Evolutionary conservation across 2,888 invertebrate genomes (phyloP).

Genomic region (Pristionchus fissidentatus): DNA sequence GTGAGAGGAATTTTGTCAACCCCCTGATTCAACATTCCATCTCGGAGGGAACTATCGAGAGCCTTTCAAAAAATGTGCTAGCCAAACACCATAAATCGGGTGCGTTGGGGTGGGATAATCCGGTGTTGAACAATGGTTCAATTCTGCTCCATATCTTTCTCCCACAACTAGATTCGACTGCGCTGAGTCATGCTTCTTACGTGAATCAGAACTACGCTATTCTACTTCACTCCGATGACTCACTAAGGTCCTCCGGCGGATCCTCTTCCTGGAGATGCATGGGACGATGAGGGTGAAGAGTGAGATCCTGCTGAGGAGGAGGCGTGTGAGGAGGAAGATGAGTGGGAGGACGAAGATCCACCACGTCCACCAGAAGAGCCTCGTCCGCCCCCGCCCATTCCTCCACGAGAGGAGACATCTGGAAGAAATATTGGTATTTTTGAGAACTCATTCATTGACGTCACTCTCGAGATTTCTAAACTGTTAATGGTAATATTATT

Average conservation of each 20-base stretch:
- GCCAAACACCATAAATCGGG: no score
- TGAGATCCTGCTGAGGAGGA: conserved; percentile 7
- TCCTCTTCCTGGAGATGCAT: neutral
- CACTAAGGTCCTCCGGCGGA: neutral
- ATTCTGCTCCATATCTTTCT: neutral
- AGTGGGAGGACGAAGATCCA: neutral
- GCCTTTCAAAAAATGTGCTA: no score
- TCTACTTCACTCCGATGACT: no score
- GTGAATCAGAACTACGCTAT: no score
- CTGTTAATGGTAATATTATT: no score
- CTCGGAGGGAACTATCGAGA: no score
- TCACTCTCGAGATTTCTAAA: no score
- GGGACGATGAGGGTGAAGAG: neutral
- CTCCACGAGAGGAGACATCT: conserved; percentile 7
- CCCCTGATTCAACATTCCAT: no score
- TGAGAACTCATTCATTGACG: no score
- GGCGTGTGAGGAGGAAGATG: neutral
- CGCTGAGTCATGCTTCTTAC: neutral
- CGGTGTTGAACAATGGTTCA: neutral
- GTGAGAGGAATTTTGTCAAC: no score
- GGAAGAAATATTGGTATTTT: neutral
- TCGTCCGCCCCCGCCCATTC: conserved; percentile 8
- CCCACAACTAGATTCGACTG: neutral
- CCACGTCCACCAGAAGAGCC: neutral
- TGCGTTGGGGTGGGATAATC: no score